Percentiles rank a stretch among this genome's conserved stretches.
phyloP scores from a whole-genome alignment of 2,113 vertebrate species.

The Ceyx margarethae region DNA sequence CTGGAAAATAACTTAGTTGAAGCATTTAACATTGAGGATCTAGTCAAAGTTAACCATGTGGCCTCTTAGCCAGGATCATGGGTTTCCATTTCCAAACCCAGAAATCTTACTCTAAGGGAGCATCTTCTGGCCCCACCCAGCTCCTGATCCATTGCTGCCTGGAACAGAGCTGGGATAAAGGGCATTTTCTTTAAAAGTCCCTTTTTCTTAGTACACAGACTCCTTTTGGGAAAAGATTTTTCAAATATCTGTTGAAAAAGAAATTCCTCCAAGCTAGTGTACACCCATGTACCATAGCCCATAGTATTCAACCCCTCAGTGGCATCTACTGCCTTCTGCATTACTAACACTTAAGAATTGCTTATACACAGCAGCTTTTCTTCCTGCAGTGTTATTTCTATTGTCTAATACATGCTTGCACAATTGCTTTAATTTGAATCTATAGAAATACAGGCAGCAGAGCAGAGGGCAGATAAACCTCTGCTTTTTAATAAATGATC shows the following conservation, averaged over 20 bases:
- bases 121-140: too few species aligned
- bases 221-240: too few species aligned
- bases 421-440: neutral
- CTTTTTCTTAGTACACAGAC: too few species aligned
- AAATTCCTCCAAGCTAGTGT: too few species aligned
- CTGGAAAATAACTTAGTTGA: neutral
- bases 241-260: too few species aligned
- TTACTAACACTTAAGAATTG: neutral
- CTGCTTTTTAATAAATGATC: conserved; percentile 40
- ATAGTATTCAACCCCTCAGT: too few species aligned
- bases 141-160: too few species aligned
- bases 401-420: neutral
- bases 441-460: neutral
- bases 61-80: neutral
- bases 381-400: neutral
- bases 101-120: too few species aligned
- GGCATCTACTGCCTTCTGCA: neutral
- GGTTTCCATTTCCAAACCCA: too few species aligned
- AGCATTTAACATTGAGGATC: neutral
- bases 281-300: too few species aligned
- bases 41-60: neutral
- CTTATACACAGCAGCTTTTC: neutral
- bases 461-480: conserved; percentile 19
- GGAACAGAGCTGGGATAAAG: too few species aligned
- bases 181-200: too few species aligned